These are phyloP conservation scores for Porphyrio hochstetteri DNA, from an alignment of 2,113 vertebrate species.

Conservation along the genomic window DNA sequence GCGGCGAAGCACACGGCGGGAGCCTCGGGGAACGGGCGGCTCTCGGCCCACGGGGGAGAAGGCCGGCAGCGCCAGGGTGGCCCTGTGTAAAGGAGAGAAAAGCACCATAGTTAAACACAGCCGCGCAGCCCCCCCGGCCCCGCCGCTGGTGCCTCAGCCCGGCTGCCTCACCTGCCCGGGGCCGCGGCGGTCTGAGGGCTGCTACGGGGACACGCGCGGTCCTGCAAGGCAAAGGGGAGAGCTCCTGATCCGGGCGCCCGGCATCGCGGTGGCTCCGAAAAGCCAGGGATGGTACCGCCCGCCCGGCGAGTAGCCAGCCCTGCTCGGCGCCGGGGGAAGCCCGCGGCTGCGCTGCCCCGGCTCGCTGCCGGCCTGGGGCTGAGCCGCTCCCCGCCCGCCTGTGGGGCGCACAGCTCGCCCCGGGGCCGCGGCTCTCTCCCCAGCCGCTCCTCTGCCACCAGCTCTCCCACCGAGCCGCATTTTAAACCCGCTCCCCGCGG, in stretches of 20 bases:
- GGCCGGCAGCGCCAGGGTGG: not conserved
- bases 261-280: too few species aligned
- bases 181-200: not conserved
- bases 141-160: not conserved
- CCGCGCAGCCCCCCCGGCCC: too few species aligned
- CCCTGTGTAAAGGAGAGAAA: not conserved
- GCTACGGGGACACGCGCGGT: not conserved
- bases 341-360: not conserved
- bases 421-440: rapidly evolving
- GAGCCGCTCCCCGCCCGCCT: not conserved
- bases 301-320: too few species aligned
- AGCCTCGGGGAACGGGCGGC: not conserved
- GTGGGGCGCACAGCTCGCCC: not conserved
- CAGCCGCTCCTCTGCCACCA: not conserved
- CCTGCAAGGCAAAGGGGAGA: not conserved
- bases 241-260: not conserved
- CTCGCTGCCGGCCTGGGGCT: not conserved
- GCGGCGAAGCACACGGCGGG: not conserved
- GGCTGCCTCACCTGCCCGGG: not conserved
- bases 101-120: too few species aligned
- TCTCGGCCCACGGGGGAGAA: not conserved
- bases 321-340: too few species aligned
- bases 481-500: not conserved
- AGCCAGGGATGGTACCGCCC: not conserved
- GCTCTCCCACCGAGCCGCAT: not conserved